These are phyloP conservation scores for Sinohyriopsis cumingii DNA, from an alignment of 2,888 invertebrate genomes.

Conservation along the genomic window DNA sequence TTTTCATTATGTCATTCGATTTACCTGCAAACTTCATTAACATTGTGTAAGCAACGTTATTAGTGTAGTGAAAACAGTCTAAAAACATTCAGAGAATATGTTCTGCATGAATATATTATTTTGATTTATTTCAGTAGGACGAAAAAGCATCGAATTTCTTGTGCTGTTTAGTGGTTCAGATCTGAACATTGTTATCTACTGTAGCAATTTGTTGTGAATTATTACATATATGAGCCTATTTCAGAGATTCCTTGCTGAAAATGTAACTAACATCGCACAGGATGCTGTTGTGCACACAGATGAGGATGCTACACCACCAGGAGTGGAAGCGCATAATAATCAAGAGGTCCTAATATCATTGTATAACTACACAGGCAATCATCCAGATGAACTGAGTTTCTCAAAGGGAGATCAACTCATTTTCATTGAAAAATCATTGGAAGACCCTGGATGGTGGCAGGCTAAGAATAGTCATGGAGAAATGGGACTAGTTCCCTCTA, in stretches of 20 bases:
- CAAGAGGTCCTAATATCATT: slow-evolving; percentile 93
- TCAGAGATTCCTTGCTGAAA: slow-evolving; percentile 27
- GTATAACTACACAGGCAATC: slow-evolving; percentile 83
- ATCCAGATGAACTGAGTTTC: slow-evolving; percentile 92
- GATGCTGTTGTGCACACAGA: slow-evolving; percentile 71
- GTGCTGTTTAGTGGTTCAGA: too few species aligned
- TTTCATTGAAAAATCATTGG: slow-evolving; percentile 94
- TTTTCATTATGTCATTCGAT: too few species aligned
- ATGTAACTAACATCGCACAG: slow-evolving; percentile 55
- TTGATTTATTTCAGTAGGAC: too few species aligned
- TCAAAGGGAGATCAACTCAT: slow-evolving; percentile 96
- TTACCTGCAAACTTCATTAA: too few species aligned
- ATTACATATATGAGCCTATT: slow-evolving; percentile 1
- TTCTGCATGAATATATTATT: too few species aligned
- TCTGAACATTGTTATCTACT: too few species aligned
- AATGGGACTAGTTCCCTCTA: slow-evolving; percentile 91
- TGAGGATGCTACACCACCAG: slow-evolving; percentile 60
- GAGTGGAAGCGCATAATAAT: slow-evolving; percentile 19
- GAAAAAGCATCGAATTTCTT: too few species aligned
- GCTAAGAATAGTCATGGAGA: slow-evolving; percentile 94
- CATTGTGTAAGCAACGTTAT: too few species aligned
- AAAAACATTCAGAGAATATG: too few species aligned
- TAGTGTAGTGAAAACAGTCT: too few species aligned
- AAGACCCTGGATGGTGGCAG: slow-evolving; percentile 99
- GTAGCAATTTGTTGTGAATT: too few species aligned